Evolutionary conservation across 2,888 invertebrate species (phyloP), one percentile per base, ranked within the genome.

Genomic region (Aphrophora alni): DNA sequence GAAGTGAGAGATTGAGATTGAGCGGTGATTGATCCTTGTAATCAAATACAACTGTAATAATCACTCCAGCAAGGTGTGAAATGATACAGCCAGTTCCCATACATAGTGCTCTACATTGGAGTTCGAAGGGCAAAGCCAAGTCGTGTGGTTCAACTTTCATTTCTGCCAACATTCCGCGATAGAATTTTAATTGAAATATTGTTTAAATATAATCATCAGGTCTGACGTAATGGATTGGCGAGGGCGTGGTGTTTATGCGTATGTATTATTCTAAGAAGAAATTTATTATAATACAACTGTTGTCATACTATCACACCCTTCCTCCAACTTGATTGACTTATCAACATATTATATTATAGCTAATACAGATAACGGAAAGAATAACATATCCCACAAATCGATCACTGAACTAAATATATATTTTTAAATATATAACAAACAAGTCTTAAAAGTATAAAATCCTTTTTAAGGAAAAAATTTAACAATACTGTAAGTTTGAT

Each of bases 121-220:
- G 59, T 59, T 59, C 59, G 59, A 59, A 59, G 59, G 59, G 5
- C 14, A 59, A 5, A 2, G 21, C 21, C n/a, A 21, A 59, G 21
- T 59, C 59, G 59, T 59, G 59, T n/a, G 59, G 21, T 59, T 59
- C 59, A 59, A 59, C 59, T 59, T 59, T 59, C 59, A 59, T 59
- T 59, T 59, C 59, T 59, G 59, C 59, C 59, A 59, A 59, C 59
- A 59, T 59, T 59, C 59, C 59, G 21, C n/a, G 21, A 21, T 59
- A 59, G 59, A 59, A n/a, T 59, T 59, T 59, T 59, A 59, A 59
- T 59, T 59, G 59, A 59, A 59, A 59, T 59, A 59, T 59, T 59
- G 59, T 59, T 59, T 59, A 59, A 59, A 59, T 59, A 21, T 59
- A 59, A 59, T 59, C 59, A 59, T 59, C 59, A 21, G 59, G 59